Evolutionary conservation across 2,888 invertebrate species (phyloP).

Genomic region (Pheosia gnoma): DNA sequence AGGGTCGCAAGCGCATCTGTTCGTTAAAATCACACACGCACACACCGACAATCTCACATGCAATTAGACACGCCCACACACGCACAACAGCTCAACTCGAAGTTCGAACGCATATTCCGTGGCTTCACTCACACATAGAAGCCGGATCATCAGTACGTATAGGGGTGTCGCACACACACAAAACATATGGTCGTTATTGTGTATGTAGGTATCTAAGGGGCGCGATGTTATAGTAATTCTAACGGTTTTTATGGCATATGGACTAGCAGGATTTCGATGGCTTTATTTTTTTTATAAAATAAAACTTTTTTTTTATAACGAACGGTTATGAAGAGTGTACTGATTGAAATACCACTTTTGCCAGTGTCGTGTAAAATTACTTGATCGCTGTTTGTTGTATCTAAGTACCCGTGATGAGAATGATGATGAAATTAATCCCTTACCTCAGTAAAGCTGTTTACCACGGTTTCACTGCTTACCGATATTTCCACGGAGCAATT

Average conservation of each 20-base stretch:
- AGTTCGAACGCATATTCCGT: not conserved
- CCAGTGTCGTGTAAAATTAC: not conserved
- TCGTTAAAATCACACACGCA: constrained; percentile 13
- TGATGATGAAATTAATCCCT: not conserved
- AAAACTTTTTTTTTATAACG: constrained; percentile 18
- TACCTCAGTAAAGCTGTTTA: too few species aligned
- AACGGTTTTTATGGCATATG: constrained; percentile 53
- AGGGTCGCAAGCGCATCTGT: constrained; percentile 54
- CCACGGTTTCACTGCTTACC: too few species aligned
- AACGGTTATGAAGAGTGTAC: not conserved
- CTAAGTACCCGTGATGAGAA: not conserved
- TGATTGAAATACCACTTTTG: not conserved
- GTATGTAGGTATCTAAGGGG: constrained; percentile 39
- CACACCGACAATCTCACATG: not conserved
- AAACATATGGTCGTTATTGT: constrained; percentile 8
- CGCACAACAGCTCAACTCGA: not conserved
- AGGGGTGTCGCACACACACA: constrained; percentile 13
- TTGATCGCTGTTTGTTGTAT: not conserved
- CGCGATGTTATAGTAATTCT: constrained; percentile 38
- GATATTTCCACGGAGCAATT: too few species aligned
- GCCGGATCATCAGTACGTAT: not conserved
- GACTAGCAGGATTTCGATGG: constrained; percentile 29
- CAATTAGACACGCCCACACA: constrained; percentile 3
- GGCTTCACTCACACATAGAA: too few species aligned
- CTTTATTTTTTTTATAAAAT: constrained; percentile 22